These are phyloP conservation scores for Coptodon bakossiorum DNA, from an alignment of 2,113 vertebrate species.

Conservation along the genomic window DNA sequence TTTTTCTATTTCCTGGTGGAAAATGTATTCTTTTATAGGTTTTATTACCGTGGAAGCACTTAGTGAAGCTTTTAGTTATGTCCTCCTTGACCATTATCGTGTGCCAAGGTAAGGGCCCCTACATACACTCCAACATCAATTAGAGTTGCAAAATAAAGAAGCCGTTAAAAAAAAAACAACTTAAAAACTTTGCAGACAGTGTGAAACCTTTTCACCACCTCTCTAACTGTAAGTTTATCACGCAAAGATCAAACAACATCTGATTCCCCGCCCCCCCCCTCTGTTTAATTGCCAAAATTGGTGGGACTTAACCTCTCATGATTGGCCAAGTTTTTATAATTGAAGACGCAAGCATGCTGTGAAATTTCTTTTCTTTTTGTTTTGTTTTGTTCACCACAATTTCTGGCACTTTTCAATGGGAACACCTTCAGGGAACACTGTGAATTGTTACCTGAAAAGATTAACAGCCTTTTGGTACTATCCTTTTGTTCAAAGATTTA, in stretches of 20 bases:
- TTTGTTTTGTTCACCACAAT: background rate
- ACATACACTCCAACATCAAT: background rate
- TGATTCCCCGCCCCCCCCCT: background rate
- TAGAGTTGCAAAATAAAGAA: background rate
- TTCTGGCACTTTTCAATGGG: background rate
- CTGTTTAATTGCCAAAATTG: background rate
- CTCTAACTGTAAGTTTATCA: background rate
- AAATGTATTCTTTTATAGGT: background rate
- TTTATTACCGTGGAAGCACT: conserved; percentile 15
- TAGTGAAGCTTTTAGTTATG: conserved; percentile 4
- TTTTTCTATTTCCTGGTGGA: background rate
- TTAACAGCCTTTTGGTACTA: background rate
- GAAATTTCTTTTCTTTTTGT: background rate
- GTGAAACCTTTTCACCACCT: background rate
- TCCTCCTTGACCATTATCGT: conserved; percentile 16
- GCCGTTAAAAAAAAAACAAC: background rate
- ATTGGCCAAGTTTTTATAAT: background rate
- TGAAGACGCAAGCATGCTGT: background rate
- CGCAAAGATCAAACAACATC: background rate
- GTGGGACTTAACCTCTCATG: background rate
- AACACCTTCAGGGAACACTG: background rate
- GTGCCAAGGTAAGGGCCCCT: background rate
- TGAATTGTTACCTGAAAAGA: background rate
- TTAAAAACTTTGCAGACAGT: background rate
- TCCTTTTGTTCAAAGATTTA: background rate